A percentile compares a stretch with the other conserved stretches of the same genome.
Conservation (phyloP, 1,140 invertebrate genomes). For the Myzus persicae region DNA sequence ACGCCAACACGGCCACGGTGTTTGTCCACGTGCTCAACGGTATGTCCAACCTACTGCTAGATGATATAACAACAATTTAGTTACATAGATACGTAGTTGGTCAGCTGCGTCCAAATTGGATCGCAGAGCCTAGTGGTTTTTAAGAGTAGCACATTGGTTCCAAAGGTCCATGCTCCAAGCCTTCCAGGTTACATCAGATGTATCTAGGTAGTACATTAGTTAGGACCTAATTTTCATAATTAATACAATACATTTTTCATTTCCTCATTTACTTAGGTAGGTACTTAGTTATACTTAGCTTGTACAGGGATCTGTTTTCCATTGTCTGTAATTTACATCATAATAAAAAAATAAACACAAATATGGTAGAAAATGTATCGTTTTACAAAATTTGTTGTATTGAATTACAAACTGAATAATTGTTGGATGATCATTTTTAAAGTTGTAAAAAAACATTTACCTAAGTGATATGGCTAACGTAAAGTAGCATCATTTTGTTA, state of each 20-base stretch:
- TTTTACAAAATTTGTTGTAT: not conserved
- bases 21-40: constrained; percentile 90
- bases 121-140: not conserved
- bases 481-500: not conserved
- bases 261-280: not conserved
- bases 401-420: not conserved
- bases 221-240: not conserved
- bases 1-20: constrained; percentile 85
- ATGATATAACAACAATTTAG: not conserved
- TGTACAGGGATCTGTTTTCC: not conserved
- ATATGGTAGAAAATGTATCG: not conserved
- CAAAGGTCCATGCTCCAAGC: no score
- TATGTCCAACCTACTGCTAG: constrained; percentile 67
- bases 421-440: not conserved
- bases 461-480: not conserved
- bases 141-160: no score
- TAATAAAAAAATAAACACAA: not conserved
- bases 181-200: no score
- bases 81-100: not conserved
- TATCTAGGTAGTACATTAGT: not conserved
- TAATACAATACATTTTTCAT: not conserved
- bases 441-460: not conserved
- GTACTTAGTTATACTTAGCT: no score
- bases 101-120: fast-evolving
- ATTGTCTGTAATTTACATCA: not conserved